Conservation (phyloP, 2,888 invertebrate species). For the Lasius fuliginosus region DNA sequence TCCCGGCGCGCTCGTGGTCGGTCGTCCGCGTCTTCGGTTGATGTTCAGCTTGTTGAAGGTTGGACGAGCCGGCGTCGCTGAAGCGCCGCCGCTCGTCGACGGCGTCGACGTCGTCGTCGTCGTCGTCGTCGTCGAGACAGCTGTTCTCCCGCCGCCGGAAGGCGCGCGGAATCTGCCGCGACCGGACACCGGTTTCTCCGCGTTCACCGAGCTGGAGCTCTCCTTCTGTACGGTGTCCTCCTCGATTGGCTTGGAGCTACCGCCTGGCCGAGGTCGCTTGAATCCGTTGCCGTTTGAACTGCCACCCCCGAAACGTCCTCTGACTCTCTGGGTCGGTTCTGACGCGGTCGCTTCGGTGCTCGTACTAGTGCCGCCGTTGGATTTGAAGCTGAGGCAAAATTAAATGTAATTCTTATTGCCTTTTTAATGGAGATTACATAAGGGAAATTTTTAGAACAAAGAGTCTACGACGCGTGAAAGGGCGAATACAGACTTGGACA, state of each 20-base stretch:
- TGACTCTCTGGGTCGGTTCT: conserved; percentile 78
- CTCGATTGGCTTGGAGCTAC: conserved; percentile 73
- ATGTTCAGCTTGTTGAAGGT: conserved; percentile 81
- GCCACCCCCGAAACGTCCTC: conserved; percentile 79
- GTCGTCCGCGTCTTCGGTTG: conserved; percentile 81
- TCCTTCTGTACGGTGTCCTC: conserved; percentile 83
- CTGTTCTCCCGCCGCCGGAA: conserved; percentile 71
- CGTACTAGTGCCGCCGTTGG: conserved; percentile 76
- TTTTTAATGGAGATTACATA: not conserved
- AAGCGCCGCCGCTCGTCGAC: conserved; percentile 49
- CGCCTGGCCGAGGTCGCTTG: conserved; percentile 81
- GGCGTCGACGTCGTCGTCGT: conserved; percentile 74
- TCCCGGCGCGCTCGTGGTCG: conserved; percentile 76
- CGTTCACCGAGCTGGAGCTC: conserved; percentile 75
- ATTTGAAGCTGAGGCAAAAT: conserved; percentile 81
- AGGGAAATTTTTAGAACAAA: not conserved
- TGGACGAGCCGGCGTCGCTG: conserved; percentile 71
- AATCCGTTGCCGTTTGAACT: conserved; percentile 73
- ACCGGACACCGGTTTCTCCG: conserved; percentile 76
- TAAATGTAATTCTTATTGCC: not conserved
- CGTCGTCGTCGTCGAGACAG: conserved; percentile 70
- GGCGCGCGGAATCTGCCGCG: conserved; percentile 81
- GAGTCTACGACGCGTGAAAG: not conserved
- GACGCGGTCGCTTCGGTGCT: conserved; percentile 76
- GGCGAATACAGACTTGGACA: not conserved